Percentiles rank a stretch among this genome's conserved stretches.
Conservation (phyloP, 2,888 invertebrate species). For the Sesia bembeciformis region DNA sequence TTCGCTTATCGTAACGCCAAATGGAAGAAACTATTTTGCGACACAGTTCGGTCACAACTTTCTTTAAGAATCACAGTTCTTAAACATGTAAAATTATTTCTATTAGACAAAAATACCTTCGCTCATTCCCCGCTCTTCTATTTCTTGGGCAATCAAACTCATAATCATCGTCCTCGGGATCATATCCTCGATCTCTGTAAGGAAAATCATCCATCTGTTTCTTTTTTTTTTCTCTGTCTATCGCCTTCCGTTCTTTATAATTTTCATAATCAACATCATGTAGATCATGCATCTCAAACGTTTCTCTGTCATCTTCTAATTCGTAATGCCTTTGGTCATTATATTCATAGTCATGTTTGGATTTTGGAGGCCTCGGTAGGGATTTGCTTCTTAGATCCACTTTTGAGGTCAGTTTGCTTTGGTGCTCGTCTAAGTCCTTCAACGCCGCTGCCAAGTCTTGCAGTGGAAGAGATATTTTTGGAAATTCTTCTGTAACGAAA, state of each 20-base stretch:
- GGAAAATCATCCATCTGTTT: constrained; percentile 34
- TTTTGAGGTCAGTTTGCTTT: constrained; percentile 40
- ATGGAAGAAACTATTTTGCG: no score
- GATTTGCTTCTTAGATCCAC: constrained; percentile 51
- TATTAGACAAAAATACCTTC: not conserved
- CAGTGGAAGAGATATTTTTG: constrained; percentile 58
- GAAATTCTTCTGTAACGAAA: constrained; percentile 34
- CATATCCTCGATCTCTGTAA: constrained; percentile 46
- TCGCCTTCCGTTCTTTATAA: constrained; percentile 62
- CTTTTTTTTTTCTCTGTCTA: constrained; percentile 31
- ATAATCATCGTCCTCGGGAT: constrained; percentile 59
- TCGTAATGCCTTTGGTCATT: constrained; percentile 40
- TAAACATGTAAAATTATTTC: no score
- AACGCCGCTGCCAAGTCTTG: constrained; percentile 62
- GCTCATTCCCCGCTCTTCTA: not conserved
- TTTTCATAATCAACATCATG: constrained; percentile 61
- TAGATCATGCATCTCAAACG: constrained; percentile 57
- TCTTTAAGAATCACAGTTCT: no score
- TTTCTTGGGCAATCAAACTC: constrained; percentile 32
- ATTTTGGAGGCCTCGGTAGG: constrained; percentile 45
- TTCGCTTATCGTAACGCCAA: no score
- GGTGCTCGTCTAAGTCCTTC: constrained; percentile 50
- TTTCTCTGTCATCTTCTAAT: constrained; percentile 47
- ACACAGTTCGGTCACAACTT: no score
- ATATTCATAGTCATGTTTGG: constrained; percentile 42